Evolutionary conservation across 2,797 vertebrate species (phyloP).

Genomic region (Coluber constrictor): DNA sequence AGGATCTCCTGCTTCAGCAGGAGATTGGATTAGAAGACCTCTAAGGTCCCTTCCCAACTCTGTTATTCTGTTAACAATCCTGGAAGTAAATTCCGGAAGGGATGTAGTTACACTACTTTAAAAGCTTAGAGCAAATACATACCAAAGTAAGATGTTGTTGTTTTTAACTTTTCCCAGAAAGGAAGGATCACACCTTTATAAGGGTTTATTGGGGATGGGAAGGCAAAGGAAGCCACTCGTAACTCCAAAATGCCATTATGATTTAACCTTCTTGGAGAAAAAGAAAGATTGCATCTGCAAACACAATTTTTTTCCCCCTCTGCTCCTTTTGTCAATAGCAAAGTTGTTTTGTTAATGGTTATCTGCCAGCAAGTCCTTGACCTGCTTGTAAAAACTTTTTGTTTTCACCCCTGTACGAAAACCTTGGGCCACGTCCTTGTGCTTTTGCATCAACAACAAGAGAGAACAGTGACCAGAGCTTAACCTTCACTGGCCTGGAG

Average conservation of each 20-base stretch:
- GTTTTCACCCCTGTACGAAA: conserved; percentile 72
- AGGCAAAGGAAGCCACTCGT: conserved; percentile 7
- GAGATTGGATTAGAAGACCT: not conserved
- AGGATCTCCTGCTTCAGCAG: not conserved
- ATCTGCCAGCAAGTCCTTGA: conserved; percentile 97
- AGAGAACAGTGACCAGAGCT: conserved; percentile 90
- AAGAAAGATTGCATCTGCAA: conserved; percentile 69
- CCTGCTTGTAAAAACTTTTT: conserved; percentile 94
- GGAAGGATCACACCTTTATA: not conserved
- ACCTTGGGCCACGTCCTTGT: conserved; percentile 79
- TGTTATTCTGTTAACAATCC: not conserved
- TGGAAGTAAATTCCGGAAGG: conserved; percentile 19
- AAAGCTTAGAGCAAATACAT: conserved; percentile 14
- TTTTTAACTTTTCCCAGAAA: not conserved
- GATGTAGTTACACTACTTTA: conserved; percentile 1
- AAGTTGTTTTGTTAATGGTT: conserved; percentile 92
- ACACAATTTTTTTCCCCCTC: conserved; percentile 53
- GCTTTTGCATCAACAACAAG: conserved; percentile 89
- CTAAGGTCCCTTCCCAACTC: not conserved
- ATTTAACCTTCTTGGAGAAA: conserved; percentile 37
- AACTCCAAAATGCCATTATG: conserved; percentile 35
- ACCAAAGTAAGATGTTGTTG: not conserved
- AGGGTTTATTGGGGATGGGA: not conserved
- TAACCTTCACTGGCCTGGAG: conserved; percentile 91
- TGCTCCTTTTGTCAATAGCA: conserved; percentile 73